Conservation (phyloP, 2,888 invertebrate species). For the Drosophila heteroneura region DNA sequence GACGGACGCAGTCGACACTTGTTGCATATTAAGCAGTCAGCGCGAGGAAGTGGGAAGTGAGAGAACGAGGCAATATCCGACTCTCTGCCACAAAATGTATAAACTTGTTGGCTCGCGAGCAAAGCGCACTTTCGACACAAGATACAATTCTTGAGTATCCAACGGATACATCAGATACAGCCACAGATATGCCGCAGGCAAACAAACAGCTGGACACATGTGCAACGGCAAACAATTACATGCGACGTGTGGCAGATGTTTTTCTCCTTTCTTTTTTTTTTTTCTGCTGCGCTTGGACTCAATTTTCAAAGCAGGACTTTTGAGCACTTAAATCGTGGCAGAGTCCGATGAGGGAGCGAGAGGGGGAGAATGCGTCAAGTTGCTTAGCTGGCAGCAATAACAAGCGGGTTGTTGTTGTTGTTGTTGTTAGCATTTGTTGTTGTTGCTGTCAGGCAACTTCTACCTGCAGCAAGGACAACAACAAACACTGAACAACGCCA, state of each 20-base stretch:
- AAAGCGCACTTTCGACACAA: slow-evolving; percentile 33
- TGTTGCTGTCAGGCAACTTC: slow-evolving; percentile 40
- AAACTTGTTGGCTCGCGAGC: slow-evolving; percentile 68
- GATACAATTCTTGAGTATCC: slow-evolving; percentile 14
- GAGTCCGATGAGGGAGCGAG: slow-evolving; percentile 15
- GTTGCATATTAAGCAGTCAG: slow-evolving; percentile 71
- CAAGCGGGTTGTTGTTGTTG: slow-evolving; percentile 16
- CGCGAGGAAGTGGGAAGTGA: slow-evolving; percentile 49
- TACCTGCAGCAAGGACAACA: slow-evolving; percentile 66
- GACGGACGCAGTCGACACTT: slow-evolving; percentile 55
- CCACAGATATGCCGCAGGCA: slow-evolving; percentile 30
- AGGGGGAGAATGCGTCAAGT: slow-evolving; percentile 36
- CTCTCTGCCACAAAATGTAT: not conserved
- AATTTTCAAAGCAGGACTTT: slow-evolving; percentile 60
- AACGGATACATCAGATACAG: slow-evolving; percentile 32
- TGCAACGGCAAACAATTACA: slow-evolving; percentile 76
- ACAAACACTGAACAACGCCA: slow-evolving; percentile 47
- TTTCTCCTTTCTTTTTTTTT: slow-evolving; percentile 24
- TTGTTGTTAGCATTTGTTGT: slow-evolving; percentile 7
- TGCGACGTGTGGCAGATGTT: slow-evolving; percentile 78
- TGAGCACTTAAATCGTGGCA: slow-evolving; percentile 59
- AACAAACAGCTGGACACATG: slow-evolving; percentile 59
- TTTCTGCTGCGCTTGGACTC: slow-evolving; percentile 29
- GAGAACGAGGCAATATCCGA: slow-evolving; percentile 6
- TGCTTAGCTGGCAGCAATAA: slow-evolving; percentile 62